These are phyloP conservation scores for Melanotaenia duboulayi DNA, from an alignment of 2,113 vertebrate genomes.

Conservation along the genomic window DNA sequence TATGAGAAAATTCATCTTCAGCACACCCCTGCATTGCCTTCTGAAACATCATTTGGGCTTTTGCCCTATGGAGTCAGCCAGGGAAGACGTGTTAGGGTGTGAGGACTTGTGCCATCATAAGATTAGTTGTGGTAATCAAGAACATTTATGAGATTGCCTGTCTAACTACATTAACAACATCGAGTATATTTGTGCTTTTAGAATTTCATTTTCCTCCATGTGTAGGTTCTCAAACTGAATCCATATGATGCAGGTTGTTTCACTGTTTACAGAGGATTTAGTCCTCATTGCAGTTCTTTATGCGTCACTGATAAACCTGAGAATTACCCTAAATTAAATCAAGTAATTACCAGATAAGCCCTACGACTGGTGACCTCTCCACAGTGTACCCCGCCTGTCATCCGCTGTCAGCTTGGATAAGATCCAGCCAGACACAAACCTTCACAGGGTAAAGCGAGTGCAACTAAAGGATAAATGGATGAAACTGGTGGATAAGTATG, in stretches of 20 bases:
- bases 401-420: background rate
- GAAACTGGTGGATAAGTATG: background rate
- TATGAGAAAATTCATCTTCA: background rate
- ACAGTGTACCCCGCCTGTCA: too few species aligned
- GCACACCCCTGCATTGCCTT: background rate
- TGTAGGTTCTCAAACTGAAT: background rate
- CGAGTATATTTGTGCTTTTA: background rate
- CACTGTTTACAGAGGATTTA: background rate
- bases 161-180: background rate
- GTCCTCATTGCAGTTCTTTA: background rate
- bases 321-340: background rate
- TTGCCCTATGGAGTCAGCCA: slow-evolving; percentile 20
- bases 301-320: background rate
- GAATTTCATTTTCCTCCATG: background rate
- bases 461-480: background rate
- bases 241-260: background rate
- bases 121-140: background rate
- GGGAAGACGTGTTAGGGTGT: slow-evolving; percentile 13
- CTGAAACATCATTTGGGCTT: slow-evolving; percentile 4
- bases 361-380: background rate
- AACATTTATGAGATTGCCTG: background rate
- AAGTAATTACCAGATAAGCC: background rate
- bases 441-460: background rate
- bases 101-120: background rate
- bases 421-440: background rate